phyloP scores from a whole-genome alignment of 2,113 vertebrate genomes.

The Otocyon megalotis region DNA sequence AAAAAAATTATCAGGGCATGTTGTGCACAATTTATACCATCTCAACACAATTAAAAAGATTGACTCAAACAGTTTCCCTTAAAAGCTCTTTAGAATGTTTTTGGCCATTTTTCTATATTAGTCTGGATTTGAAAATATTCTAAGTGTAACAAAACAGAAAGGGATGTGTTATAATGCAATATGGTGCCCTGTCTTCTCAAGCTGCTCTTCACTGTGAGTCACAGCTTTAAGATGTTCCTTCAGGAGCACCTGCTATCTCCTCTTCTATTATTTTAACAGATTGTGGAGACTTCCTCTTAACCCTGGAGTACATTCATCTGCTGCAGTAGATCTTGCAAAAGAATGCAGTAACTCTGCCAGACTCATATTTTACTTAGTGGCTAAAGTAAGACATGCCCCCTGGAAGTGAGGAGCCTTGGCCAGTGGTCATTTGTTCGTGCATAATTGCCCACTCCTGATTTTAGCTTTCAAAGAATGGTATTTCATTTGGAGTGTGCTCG shows the following conservation, averaged over 20 bases:
- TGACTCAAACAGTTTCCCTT: conserved; percentile 58
- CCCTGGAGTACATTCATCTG: conserved; percentile 69
- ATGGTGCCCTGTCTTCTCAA: conserved; percentile 55
- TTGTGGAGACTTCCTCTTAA: conserved; percentile 74
- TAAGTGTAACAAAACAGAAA: conserved; percentile 39
- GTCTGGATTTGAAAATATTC: conserved; percentile 53
- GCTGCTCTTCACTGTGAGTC: conserved; percentile 56
- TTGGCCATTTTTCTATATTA: conserved; percentile 47
- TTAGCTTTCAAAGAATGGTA: not conserved
- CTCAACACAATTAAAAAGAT: conserved; percentile 59
- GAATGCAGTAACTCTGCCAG: conserved; percentile 63
- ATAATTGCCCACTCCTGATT: conserved; percentile 6
- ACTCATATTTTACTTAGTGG: not conserved
- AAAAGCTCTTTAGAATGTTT: conserved; percentile 63
- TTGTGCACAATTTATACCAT: conserved; percentile 3
- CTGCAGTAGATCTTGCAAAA: conserved; percentile 39
- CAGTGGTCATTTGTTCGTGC: not conserved
- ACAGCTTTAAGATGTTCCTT: conserved; percentile 60
- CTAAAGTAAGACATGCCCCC: conserved; percentile 51
- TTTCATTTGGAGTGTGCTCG: not conserved
- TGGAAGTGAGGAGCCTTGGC: not conserved
- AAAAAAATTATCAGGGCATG: conserved; percentile 1
- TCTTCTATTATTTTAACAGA: conserved; percentile 71
- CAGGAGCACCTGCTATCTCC: conserved; percentile 79
- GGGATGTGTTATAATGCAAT: conserved; percentile 44